Percentiles rank a stretch among this genome's conserved stretches.
Conservation (phyloP, 2,113 vertebrate genomes). For the Dicrurus megarhynchus region DNA sequence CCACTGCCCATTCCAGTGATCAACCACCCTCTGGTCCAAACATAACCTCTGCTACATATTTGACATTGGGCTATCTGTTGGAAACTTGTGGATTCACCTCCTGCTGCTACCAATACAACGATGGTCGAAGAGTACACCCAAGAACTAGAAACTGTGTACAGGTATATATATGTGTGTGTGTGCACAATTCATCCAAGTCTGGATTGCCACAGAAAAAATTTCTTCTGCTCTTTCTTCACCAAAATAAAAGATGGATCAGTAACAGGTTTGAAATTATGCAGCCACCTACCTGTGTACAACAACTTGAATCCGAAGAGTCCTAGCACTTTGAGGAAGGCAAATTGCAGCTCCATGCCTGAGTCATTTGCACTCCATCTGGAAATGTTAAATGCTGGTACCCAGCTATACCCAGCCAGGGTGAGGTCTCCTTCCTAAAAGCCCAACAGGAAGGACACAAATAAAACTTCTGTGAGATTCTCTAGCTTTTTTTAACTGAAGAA, state of each 20-base stretch:
- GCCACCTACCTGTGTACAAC: background rate
- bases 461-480: background rate
- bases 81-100: background rate
- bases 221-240: background rate
- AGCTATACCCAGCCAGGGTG: background rate
- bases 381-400: background rate
- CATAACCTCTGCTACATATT: background rate
- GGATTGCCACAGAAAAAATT: background rate
- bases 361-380: background rate
- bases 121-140: background rate
- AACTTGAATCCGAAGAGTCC: background rate
- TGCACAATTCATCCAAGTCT: background rate
- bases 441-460: background rate
- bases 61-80: background rate
- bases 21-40: background rate
- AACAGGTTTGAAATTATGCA: background rate
- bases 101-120: background rate
- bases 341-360: fast-evolving
- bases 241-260: background rate
- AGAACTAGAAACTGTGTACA: background rate
- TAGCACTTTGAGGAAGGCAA: background rate
- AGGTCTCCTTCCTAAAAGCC: background rate
- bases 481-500: background rate
- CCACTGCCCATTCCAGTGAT: too few species aligned
- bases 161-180: fast-evolving